Evolutionary conservation across 2,888 invertebrate species (phyloP), one percentile per base, ranked within the genome.

Genomic region (Hermaeophaga mercurialis): DNA sequence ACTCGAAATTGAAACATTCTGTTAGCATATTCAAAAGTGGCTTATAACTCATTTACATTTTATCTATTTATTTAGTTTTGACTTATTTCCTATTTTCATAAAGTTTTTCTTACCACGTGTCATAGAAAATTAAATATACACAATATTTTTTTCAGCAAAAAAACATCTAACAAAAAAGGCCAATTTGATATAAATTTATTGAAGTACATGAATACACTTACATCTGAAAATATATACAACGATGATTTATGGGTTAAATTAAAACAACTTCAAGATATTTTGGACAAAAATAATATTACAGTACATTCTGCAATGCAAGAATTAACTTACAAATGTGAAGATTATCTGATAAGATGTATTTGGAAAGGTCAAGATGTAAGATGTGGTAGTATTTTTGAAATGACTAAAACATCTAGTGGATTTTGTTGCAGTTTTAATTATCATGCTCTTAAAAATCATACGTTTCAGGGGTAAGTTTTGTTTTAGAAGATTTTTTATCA

Each of bases 341-440:
- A 69, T 4, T 50, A 72, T 18, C 26, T 75, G 3, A 54, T 55
- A 11, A 65, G 61, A 22, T 76, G 76, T 58, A 62, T 64, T 38
- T 76, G 75, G 75, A 73, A 74, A 63, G 72, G 71, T 3, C 68
- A 72, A 43, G 63, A 64, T 43, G 63, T 65, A 39, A 58, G 65
- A 17, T 76, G 76, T 39, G 66, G 66, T 4, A 66, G 57, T 47
- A 55, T 76, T 36, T 76, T 76, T 54, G 69, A 73, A 56, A 62
- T 58, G 48, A 63, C 71, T 22, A 65, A 58, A 63, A 73, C 71
- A 7, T 49, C 67, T 1, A 60, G 71, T 45, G 72, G 84, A 18
- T 69, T 81, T 1, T 89, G 89, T 62, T 89, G 89, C 67, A 77
- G 83, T 1, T 88, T 88, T 63, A 87, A 86, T 68, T 85, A 85